Base-by-base conservation (phyloP, 2,888 invertebrate genomes). In the Parnassius smintheus region DNA sequence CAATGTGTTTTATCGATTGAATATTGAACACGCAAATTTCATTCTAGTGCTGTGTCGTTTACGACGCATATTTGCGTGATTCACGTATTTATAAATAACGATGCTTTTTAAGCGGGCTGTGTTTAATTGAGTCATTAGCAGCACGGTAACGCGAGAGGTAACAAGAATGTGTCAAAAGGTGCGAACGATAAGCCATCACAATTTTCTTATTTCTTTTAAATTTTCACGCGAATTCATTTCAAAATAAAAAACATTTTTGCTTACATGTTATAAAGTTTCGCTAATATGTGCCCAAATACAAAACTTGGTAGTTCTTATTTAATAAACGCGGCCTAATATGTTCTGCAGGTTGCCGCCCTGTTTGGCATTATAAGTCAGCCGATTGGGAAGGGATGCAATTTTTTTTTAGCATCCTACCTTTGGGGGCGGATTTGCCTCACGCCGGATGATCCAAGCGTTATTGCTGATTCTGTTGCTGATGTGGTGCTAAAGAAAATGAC, bases 41-140 rank as follows among this genome's bases (percentile, higher is more conserved):
- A 59, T 55, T 54, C 65, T 59, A 61, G 55, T 50, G 41, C 9
- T n/a, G 9, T 56, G 25, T 4, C 1, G 2, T 22, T 53, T 63
- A 64, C 48, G 65, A 44, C 56, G 53, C 41, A 65, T 59, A 63
- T 57, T 66, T 59, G 54, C 35, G 50, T 51, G 62, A 53, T 62
- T 35, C 12, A 13, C 44, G 25, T 56, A 58, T 68, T 64, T 73
- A 70, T 67, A 62, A 59, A 67, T 62, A 64, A 61, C 63, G 59
- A 65, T 58, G 62, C 63, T 68, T 64, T 72, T 60, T 60, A 64
- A 64, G 44, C 56, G 59, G 56, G 48, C 64, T 60, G 64, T 60
- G 75, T 78, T 77, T 83, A 88, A 87, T 86, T 86, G 82, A 86
- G 82, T 86, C 82, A 85, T 86, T 86, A 86, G 82, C 77, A 77